phyloP scores from a whole-genome alignment of 2,113 vertebrate species.

The Cheilinus undulatus region DNA sequence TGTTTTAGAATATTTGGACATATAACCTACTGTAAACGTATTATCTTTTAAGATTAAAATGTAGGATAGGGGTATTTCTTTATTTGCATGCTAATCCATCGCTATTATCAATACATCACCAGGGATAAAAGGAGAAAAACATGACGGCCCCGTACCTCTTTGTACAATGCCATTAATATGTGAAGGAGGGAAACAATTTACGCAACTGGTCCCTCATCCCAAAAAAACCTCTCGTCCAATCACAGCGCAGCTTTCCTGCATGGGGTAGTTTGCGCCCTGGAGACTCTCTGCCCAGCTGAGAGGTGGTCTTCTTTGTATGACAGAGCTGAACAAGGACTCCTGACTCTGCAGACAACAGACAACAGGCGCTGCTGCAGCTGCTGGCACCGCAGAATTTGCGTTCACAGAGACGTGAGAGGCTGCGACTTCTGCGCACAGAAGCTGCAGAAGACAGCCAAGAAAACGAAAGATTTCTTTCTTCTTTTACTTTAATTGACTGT shows the following conservation, averaged over 20 bases:
- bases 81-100: neutral
- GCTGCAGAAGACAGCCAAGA: neutral
- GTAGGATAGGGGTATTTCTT: no score
- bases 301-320: conserved; percentile 75
- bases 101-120: neutral
- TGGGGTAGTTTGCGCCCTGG: conserved; percentile 41
- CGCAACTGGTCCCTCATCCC: conserved; percentile 4
- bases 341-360: conserved; percentile 57
- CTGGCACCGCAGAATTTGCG: neutral
- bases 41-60: no score
- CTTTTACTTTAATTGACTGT: neutral
- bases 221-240: conserved; percentile 72
- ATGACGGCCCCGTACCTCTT: neutral
- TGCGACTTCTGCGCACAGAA: conserved; percentile 11
- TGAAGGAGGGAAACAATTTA: neutral
- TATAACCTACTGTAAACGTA: neutral
- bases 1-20: neutral
- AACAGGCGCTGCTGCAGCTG: conserved; percentile 29
- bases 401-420: conserved; percentile 29
- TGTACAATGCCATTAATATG: no score
- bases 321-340: conserved; percentile 57
- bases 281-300: conserved; percentile 64
- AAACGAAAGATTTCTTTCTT: neutral
- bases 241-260: conserved; percentile 51
- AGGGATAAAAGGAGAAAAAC: neutral